These are phyloP conservation scores for Tetrax tetrax DNA, from an alignment of 2,113 vertebrate species.

Conservation along the genomic window DNA sequence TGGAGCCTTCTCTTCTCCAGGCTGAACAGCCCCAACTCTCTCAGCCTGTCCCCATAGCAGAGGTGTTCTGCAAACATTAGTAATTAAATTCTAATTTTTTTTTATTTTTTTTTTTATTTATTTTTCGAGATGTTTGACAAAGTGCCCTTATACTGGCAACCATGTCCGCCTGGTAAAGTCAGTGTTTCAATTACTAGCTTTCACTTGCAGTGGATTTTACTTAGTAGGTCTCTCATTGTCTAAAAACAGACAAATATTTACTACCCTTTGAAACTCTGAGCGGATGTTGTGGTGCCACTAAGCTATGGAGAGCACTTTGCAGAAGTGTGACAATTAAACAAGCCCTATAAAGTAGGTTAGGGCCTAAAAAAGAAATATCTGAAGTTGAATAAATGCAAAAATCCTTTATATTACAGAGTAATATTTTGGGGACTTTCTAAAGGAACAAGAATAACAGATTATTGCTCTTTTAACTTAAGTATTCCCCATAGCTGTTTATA, in stretches of 20 bases:
- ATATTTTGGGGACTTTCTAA: background rate
- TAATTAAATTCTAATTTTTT: background rate
- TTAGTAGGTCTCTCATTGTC: background rate
- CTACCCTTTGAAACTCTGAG: conserved; percentile 12
- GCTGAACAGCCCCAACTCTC: too few relatives aligned
- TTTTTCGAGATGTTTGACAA: background rate
- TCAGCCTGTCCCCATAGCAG: too few relatives aligned
- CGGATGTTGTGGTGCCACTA: background rate
- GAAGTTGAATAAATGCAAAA: background rate
- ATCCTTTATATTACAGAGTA: background rate
- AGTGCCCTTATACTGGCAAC: background rate
- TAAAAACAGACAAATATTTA: background rate
- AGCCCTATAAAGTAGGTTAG: background rate
- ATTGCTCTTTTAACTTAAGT: background rate
- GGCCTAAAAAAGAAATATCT: background rate
- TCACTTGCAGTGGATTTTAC: background rate
- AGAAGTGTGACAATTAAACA: background rate
- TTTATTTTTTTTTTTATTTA: background rate
- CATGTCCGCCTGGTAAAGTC: background rate
- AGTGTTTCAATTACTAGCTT: background rate
- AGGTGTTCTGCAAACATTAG: background rate
- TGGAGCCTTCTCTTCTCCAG: too few relatives aligned
- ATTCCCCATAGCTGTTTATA: background rate
- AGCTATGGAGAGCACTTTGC: background rate
- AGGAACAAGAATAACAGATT: background rate